Conservation (phyloP, 2,888 invertebrate genomes). For the Apomyelois bistriatella region DNA sequence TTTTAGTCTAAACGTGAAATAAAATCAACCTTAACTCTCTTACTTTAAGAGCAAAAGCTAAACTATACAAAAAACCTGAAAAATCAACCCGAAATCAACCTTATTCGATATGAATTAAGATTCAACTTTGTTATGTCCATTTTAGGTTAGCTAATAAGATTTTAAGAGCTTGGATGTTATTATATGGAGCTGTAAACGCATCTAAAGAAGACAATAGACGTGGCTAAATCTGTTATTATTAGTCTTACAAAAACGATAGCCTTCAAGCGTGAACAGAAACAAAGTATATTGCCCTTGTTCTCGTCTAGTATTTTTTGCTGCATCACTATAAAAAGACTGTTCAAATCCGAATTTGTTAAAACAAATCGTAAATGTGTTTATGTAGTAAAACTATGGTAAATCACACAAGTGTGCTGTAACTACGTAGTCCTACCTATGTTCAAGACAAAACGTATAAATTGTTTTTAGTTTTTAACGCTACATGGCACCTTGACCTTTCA, state of each 20-base stretch:
- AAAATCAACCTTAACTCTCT: neutral
- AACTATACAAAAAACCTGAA: neutral
- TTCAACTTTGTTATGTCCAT: neutral
- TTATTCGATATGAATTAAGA: neutral
- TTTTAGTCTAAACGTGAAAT: neutral
- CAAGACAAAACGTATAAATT: too few relatives aligned
- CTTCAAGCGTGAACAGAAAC: neutral
- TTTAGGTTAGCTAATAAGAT: neutral
- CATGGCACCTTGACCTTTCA: neutral
- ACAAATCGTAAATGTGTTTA: too few relatives aligned
- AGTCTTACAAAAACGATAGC: neutral
- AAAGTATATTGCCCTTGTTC: neutral
- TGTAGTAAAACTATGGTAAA: too few relatives aligned
- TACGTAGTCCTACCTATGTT: too few relatives aligned
- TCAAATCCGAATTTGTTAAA: too few relatives aligned
- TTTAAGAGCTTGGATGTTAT: neutral
- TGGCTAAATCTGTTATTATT: neutral
- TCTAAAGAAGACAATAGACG: neutral
- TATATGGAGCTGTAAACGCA: neutral
- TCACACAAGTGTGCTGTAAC: too few relatives aligned
- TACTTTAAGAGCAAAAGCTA: neutral
- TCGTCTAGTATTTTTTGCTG: neutral
- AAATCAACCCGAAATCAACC: neutral
- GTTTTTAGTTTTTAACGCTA: too few relatives aligned
- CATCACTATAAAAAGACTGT: too few relatives aligned